Percentiles rank a stretch among this genome's conserved stretches.
Evolutionary conservation across 1,140 invertebrate species (phyloP).

Genomic region (Drosophila nasuta): DNA sequence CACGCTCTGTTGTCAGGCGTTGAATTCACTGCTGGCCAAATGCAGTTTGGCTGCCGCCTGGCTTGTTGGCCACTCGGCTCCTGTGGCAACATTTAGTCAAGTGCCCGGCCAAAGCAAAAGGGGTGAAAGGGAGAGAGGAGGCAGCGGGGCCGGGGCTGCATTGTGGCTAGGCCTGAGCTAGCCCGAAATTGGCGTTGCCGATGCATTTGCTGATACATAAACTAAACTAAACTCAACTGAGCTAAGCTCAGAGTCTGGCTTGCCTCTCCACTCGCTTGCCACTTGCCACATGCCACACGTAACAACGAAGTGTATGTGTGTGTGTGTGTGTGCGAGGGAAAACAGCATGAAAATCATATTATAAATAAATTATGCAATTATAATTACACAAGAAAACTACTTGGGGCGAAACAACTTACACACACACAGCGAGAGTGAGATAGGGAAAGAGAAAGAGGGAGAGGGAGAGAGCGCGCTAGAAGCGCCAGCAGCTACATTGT

Average conservation of each 20-base stretch:
- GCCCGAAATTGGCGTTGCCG: conserved; percentile 49
- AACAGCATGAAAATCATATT: conserved; percentile 83
- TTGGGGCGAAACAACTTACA: conserved; percentile 76
- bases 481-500: conserved; percentile 32
- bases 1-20: conserved; percentile 35
- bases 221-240: conserved; percentile 46
- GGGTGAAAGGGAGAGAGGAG: not conserved
- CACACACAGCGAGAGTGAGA: not conserved
- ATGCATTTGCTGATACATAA: conserved; percentile 71
- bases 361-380: conserved; percentile 83
- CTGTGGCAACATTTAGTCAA: conserved; percentile 17
- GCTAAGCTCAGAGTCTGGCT: conserved; percentile 11
- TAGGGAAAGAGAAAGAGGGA: not conserved
- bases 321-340: conserved; percentile 47
- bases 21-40: conserved; percentile 66
- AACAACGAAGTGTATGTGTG: conserved; percentile 18
- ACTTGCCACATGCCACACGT: not conserved
- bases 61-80: conserved; percentile 36
- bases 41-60: conserved; percentile 61
- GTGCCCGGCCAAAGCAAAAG: not conserved
- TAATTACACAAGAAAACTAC: conserved; percentile 83
- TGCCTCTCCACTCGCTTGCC: not conserved
- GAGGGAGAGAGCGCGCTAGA: conserved; percentile 9
- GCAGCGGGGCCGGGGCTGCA: not conserved
- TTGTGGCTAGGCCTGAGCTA: conserved; percentile 20